A percentile compares a stretch with the other conserved stretches of the same genome.
phyloP scores from a whole-genome alignment of 2,113 vertebrate genomes.

The Nyctereutes procyonoides region DNA sequence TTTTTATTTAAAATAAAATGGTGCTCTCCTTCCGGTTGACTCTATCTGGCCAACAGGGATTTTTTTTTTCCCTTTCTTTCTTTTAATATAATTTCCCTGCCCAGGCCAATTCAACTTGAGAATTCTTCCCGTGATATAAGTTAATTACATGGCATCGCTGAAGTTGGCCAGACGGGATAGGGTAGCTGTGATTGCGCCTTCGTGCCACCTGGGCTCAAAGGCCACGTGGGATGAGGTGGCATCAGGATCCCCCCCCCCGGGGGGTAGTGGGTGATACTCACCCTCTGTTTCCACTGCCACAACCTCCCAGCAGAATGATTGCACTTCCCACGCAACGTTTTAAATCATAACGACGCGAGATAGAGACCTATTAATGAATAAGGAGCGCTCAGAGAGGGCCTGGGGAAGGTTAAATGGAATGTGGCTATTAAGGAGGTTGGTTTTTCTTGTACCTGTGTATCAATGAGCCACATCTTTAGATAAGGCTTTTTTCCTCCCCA shows the following conservation, averaged over 20 bases:
- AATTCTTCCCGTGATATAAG: slow-evolving; percentile 71
- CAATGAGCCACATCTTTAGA: slow-evolving; percentile 89
- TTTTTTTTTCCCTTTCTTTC: background rate
- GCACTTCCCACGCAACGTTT: slow-evolving; percentile 77
- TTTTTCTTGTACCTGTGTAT: slow-evolving; percentile 86
- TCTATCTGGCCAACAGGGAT: slow-evolving; percentile 61
- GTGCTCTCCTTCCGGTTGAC: background rate
- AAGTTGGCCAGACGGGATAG: slow-evolving; percentile 55
- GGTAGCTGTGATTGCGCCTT: slow-evolving; percentile 57
- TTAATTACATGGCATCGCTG: slow-evolving; percentile 73
- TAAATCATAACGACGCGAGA: slow-evolving; percentile 62
- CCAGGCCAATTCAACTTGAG: slow-evolving; percentile 69
- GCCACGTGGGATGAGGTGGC: slow-evolving; percentile 32
- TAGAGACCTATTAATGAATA: slow-evolving; percentile 66
- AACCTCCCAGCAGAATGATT: slow-evolving; percentile 78
- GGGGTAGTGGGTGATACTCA: slow-evolving; percentile 65
- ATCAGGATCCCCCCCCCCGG: background rate
- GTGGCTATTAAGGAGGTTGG: slow-evolving; percentile 76
- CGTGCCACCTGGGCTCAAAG: background rate
- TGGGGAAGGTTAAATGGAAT: slow-evolving; percentile 76
- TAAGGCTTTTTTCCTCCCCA: slow-evolving; percentile 85
- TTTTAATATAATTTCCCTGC: slow-evolving; percentile 58
- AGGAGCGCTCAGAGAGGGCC: slow-evolving; percentile 8
- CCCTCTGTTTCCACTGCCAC: slow-evolving; percentile 69
- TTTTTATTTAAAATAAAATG: slow-evolving; percentile 75